Base-by-base conservation (phyloP, 2,113 vertebrate species). In the Climacteris rufus region DNA sequence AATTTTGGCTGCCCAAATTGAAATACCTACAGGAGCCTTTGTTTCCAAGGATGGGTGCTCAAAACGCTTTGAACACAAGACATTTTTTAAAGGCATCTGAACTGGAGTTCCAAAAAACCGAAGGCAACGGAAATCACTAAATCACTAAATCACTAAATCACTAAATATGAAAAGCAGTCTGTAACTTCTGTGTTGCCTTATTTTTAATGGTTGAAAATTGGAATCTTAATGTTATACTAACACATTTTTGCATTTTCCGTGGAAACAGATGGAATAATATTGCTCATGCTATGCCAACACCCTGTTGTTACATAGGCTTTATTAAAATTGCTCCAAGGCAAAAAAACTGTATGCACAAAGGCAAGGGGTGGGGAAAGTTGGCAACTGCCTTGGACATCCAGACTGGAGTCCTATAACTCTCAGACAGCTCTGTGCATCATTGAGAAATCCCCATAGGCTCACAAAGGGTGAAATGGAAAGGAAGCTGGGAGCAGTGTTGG, bases 211-310 rank as follows among this genome's bases (percentile, higher is more conserved):
- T 37, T 92, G 82, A 91, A 86, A 95, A 86, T 49, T 78, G 69
- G 82, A 95, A 92, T 87, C 75, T 53, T 63, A 74, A 64, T 63
- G 31, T 77, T 95, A 86, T 37, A 81, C 72, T 88, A 81, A 90
- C 88, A 93, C 52, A 5, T 59, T 96, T 94, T 90, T 90, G 88
- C 92, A 81, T 96, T 95, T 95, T 83, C 90, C 56, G 76, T 78
- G 83, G 75, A 94, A 96, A 93, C 92, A 95, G 96, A 96, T 92
- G 94, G 96, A 94, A 90, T 94, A 81, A 94, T 56, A 64, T 42
- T 96, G 93, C 90, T 97, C 92, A 86, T 81, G 75, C 85, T 83
- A 94, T 96, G 96, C 93, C 96, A 96, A 88, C 75, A 83, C 52
- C 59, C 40, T 30, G 82, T 90, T 86, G 85, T 78, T 95, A 90